Evolutionary conservation across 2,888 invertebrate genomes (phyloP).

Genomic region (Cotesia congregata): DNA sequence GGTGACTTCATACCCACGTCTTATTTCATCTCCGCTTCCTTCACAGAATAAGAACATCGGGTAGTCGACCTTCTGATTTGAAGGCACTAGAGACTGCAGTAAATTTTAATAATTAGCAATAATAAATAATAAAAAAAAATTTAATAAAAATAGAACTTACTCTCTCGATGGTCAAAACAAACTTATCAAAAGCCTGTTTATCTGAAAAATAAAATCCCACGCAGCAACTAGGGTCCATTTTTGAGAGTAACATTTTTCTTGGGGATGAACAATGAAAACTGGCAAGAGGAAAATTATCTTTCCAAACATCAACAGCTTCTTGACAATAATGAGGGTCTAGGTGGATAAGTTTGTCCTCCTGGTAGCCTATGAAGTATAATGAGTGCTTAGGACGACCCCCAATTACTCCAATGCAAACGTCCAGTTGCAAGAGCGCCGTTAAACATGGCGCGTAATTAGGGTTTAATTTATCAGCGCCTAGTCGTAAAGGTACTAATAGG

Average conservation of each 20-base stretch:
- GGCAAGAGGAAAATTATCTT: slow-evolving; percentile 81
- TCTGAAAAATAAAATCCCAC: slow-evolving; percentile 89
- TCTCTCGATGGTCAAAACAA: slow-evolving; percentile 79
- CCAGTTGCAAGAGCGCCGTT: slow-evolving; percentile 83
- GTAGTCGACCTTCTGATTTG: slow-evolving; percentile 76
- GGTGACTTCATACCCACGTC: slow-evolving; percentile 55
- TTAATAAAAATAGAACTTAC: slow-evolving; percentile 65
- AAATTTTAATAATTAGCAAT: slow-evolving; percentile 29
- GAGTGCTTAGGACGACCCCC: slow-evolving; percentile 95
- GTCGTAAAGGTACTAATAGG: slow-evolving; percentile 86
- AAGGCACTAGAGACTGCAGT: slow-evolving; percentile 72
- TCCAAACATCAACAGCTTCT: slow-evolving; percentile 88
- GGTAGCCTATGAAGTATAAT: slow-evolving; percentile 92
- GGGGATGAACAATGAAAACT: slow-evolving; percentile 91
- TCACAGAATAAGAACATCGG: slow-evolving; percentile 87
- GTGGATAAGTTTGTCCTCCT: slow-evolving; percentile 92
- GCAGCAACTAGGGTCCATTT: slow-evolving; percentile 94
- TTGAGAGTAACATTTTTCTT: slow-evolving; percentile 84
- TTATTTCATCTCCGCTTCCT: slow-evolving; percentile 76
- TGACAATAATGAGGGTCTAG: slow-evolving; percentile 96
- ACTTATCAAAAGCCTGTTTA: slow-evolving; percentile 82
- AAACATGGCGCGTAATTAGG: slow-evolving; percentile 87
- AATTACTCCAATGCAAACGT: slow-evolving; percentile 90
- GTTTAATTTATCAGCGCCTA: slow-evolving; percentile 91
- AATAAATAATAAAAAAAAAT: background rate